Conservation (phyloP, 1,140 invertebrate genomes). For the Ooceraea biroi region DNA sequence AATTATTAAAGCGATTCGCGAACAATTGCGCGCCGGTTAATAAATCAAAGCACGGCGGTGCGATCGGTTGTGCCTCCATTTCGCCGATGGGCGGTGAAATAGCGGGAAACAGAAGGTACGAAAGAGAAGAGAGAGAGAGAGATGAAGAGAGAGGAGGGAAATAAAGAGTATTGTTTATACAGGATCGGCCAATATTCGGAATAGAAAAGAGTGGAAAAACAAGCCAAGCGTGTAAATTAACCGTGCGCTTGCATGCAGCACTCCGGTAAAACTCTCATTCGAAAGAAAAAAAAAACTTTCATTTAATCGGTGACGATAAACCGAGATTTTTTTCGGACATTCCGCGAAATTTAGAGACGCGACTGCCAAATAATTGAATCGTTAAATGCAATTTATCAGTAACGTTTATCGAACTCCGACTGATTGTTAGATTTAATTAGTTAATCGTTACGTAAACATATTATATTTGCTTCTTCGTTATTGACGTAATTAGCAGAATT, state of each 20-base stretch:
- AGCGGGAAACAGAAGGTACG: conserved; percentile 30
- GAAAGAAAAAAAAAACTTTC: conserved; percentile 33
- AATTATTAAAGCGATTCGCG: conserved; percentile 83
- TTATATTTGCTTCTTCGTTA: conserved; percentile 11
- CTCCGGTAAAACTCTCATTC: conserved; percentile 30
- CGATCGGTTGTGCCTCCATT: conserved; percentile 63
- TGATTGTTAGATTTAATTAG: conserved; percentile 28
- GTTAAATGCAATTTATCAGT: conserved; percentile 36
- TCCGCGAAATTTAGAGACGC: conserved; percentile 29
- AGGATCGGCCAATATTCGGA: conserved; percentile 54
- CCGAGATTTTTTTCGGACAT: conserved; percentile 57
- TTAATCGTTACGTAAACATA: conserved; percentile 31
- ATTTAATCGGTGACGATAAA: conserved; percentile 55
- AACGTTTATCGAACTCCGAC: background rate
- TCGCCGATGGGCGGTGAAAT: conserved; percentile 64
- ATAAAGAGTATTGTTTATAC: conserved; percentile 64
- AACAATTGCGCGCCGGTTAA: conserved; percentile 82
- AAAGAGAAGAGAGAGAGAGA: conserved; percentile 8
- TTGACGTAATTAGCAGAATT: conserved; percentile 24
- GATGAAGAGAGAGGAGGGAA: conserved; percentile 25
- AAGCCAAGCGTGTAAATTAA: conserved; percentile 66
- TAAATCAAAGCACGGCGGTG: conserved; percentile 80
- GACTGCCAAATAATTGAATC: conserved; percentile 21
- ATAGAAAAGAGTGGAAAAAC: conserved; percentile 57
- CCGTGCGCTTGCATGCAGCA: conserved; percentile 51